Base-by-base conservation (phyloP, 2,888 invertebrate species). In the Barypeithes pellucidus region DNA sequence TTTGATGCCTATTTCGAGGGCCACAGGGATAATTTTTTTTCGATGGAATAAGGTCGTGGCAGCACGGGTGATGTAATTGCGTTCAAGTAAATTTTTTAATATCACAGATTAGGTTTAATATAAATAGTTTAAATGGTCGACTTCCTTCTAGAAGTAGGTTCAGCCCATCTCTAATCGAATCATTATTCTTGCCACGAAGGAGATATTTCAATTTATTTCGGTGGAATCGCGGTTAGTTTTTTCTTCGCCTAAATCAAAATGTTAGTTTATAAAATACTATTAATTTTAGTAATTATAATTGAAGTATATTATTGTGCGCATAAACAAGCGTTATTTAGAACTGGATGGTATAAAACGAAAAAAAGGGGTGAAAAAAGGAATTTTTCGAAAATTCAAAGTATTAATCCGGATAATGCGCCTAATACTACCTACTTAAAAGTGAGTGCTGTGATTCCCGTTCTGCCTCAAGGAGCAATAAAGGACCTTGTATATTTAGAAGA, bases 401-500 rank as follows among this genome's bases (percentile, higher is more conserved):
- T 75, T 54, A 59, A 45, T 29, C 67, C 75, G 3, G 12, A 12
- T 11, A 20, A 24, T 9, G 24, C 72, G 14, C 61, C 68, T 5
- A 60, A 45, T 8, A 57, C 52, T 2, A 33, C 60, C 2, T 80
- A 79, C 57, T 63, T 80, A 18, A 76, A 74, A 61, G 65, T 80
- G 8, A 69, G 66, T 36, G 77, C 76, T 2, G 67, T 68, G 7
- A 78, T 81, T 16, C 75, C 68, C 0, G 52, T 61, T 2, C 66
- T 81, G 0, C 61, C 50, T 7, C 33, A 62, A 20, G 79, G 76
- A 8, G 68, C 80, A 7, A 76, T 83, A 8, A 71, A 76, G 20
- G 77, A 79, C 65, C 45, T 82, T 7, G 72, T 77, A 61, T 73
- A 82, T 67, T 78, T 84, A 77, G 24, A 41, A 29, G 69, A 74